Evolutionary conservation across 1,140 invertebrate species (phyloP).

Genomic region (Drosophila nigrodunni): DNA sequence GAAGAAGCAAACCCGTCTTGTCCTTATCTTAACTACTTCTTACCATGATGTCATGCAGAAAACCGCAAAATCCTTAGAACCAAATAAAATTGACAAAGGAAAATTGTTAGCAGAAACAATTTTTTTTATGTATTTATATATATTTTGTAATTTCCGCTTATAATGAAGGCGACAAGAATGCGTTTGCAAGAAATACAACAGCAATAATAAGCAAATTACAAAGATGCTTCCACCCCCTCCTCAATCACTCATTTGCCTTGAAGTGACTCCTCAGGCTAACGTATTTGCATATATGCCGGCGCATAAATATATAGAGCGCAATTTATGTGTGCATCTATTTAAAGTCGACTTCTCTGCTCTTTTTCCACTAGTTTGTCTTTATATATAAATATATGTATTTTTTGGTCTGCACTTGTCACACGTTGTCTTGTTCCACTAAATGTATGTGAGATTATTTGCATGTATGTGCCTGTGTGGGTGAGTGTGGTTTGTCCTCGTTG

Average conservation of each 20-base stretch:
- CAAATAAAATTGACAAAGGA: constrained; percentile 6
- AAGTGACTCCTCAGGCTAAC: constrained; percentile 22
- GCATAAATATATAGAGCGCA: constrained; percentile 77
- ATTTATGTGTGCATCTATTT: constrained; percentile 78
- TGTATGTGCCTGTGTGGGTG: constrained; percentile 35
- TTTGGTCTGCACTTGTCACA: constrained; percentile 73
- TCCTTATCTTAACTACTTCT: neutral
- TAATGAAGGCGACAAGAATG: constrained; percentile 35
- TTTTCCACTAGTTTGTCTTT: constrained; percentile 19
- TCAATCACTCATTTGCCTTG: neutral
- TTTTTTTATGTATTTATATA: constrained; percentile 7
- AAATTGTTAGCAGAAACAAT: constrained; percentile 16
- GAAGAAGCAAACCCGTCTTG: too few species aligned
- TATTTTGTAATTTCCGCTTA: constrained; percentile 38
- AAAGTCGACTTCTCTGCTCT: constrained; percentile 33
- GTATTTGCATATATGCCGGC: constrained; percentile 68
- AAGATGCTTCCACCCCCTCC: constrained; percentile 36
- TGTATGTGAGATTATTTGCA: constrained; percentile 59
- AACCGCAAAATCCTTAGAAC: neutral
- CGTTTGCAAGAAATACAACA: constrained; percentile 7
- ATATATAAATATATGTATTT: constrained; percentile 7
- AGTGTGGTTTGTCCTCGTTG: constrained; percentile 73
- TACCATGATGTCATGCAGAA: neutral
- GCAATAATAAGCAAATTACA: constrained; percentile 66
- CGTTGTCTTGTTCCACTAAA: constrained; percentile 57